Conservation (phyloP, 2,113 vertebrate genomes). For the Albula glossodonta region DNA sequence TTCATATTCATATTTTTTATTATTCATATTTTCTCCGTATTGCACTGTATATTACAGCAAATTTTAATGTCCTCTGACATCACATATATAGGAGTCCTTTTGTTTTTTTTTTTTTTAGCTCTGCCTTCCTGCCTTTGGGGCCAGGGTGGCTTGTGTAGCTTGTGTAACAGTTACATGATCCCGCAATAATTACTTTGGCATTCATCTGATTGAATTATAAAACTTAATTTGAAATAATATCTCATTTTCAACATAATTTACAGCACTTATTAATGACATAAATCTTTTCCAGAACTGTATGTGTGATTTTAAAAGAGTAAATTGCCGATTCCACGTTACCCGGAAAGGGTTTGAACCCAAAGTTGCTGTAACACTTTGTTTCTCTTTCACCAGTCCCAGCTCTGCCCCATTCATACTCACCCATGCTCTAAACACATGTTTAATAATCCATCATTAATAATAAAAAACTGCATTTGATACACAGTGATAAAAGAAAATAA, state of each 20-base stretch:
- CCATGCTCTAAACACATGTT: not conserved
- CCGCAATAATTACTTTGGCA: not conserved
- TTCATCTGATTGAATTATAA: not conserved
- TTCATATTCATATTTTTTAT: not conserved
- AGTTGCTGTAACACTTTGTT: no score
- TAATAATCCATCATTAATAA: constrained; percentile 8
- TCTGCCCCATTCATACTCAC: not conserved
- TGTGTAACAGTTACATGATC: not conserved
- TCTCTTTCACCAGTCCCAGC: not conserved
- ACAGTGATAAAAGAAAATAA: not conserved
- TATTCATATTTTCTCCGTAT: not conserved
- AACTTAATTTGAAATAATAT: not conserved
- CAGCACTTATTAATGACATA: not conserved
- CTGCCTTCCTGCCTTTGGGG: not conserved
- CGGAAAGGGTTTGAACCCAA: not conserved
- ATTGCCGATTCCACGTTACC: not conserved
- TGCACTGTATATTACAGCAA: not conserved
- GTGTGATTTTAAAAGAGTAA: not conserved
- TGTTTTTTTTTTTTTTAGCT: not conserved
- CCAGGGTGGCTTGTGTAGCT: not conserved
- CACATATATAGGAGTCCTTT: not conserved
- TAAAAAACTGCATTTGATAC: not conserved
- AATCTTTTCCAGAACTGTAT: not conserved
- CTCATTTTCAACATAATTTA: not conserved
- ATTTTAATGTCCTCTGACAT: not conserved